phyloP scores from a whole-genome alignment of 2,797 vertebrate species.

The Cirrhinus mrigala region DNA sequence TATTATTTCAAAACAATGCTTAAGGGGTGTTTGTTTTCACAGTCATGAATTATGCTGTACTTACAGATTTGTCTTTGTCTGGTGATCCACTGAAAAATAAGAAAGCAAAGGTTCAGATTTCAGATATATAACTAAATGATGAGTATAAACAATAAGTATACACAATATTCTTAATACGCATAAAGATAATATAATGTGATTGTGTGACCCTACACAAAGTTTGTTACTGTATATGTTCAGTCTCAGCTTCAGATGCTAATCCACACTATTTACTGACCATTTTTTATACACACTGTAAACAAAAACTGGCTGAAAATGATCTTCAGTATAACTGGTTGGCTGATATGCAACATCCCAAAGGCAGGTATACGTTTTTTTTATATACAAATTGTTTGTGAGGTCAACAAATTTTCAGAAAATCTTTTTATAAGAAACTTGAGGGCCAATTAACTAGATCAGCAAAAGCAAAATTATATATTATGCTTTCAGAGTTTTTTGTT shows the following conservation, averaged over 20 bases:
- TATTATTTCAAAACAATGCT: conserved; percentile 15
- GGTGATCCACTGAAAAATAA: conserved; percentile 87
- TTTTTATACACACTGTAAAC: not conserved
- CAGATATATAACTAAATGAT: not conserved
- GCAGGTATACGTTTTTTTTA: not conserved
- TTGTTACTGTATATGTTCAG: not conserved
- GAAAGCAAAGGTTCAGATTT: not conserved
- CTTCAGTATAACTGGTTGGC: not conserved
- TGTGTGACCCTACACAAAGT: not conserved
- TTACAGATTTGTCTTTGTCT: conserved; percentile 92
- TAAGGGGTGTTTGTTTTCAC: not conserved
- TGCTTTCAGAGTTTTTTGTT: no score
- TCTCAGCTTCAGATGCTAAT: not conserved
- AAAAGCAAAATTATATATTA: not conserved
- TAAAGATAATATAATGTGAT: not conserved
- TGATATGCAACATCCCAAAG: not conserved
- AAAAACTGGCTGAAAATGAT: not conserved
- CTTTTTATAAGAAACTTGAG: not conserved
- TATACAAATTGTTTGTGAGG: not conserved
- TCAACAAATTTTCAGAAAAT: not conserved
- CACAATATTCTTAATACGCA: not conserved
- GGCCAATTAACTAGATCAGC: not conserved
- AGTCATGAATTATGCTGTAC: conserved; percentile 65
- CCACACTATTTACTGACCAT: not conserved
- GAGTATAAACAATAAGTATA: not conserved